These are phyloP conservation scores for Drosophila parvula DNA, from an alignment of 1,140 invertebrate genomes.

Conservation along the genomic window DNA sequence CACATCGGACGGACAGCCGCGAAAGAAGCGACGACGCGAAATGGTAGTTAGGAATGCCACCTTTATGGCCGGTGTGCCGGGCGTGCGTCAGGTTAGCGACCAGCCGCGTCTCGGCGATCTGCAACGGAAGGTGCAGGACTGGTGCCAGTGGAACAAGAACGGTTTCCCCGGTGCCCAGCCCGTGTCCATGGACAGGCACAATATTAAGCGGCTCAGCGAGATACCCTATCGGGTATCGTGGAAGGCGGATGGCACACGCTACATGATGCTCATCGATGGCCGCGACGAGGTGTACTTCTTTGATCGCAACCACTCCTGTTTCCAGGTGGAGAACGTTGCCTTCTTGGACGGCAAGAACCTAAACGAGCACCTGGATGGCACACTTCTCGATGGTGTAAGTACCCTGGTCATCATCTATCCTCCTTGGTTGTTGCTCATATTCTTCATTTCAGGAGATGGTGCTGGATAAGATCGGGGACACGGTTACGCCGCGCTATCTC, in stretches of 20 bases:
- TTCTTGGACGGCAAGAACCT: constrained; percentile 92
- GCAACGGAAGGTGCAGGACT: constrained; percentile 90
- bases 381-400: constrained; percentile 93
- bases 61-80: constrained; percentile 93
- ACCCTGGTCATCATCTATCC: too few species aligned
- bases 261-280: constrained; percentile 97
- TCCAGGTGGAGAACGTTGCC: constrained; percentile 91
- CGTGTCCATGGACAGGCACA: constrained; percentile 96
- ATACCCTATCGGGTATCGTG: constrained; percentile 98
- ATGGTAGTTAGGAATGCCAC: constrained; percentile 85
- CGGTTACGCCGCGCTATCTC: constrained; percentile 93
- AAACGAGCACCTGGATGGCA: constrained; percentile 90
- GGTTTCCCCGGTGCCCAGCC: constrained; percentile 99
- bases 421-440: too few species aligned
- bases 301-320: constrained; percentile 98
- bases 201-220: constrained; percentile 90
- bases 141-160: constrained; percentile 91
- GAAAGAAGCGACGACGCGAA: constrained; percentile 81
- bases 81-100: constrained; percentile 86
- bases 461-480: constrained; percentile 91
- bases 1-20: constrained; percentile 39
- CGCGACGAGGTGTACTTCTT: constrained; percentile 95
- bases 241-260: constrained; percentile 99
- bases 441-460: constrained; percentile 92
- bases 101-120: constrained; percentile 88